Conservation (phyloP, 2,113 vertebrate species). For the Corvus moneduloides region DNA sequence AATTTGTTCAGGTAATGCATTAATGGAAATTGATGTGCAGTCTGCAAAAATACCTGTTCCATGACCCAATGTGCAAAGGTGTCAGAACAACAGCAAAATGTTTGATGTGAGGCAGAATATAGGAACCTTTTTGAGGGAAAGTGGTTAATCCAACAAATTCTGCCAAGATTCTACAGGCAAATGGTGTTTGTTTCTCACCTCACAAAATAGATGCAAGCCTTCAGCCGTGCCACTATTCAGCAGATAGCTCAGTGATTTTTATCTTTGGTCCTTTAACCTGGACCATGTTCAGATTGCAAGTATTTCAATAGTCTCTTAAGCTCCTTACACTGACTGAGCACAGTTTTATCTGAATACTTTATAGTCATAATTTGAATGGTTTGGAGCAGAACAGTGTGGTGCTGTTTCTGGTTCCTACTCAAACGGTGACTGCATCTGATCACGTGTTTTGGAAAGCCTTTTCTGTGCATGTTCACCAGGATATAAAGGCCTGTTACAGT, state of each 20-base stretch:
- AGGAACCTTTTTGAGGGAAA: neutral
- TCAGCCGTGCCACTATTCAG: neutral
- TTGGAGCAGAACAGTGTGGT: neutral
- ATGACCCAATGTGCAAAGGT: neutral
- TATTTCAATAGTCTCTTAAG: neutral
- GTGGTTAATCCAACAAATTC: neutral
- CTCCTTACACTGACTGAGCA: neutral
- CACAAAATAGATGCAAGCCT: neutral
- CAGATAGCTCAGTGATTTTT: neutral
- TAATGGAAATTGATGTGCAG: neutral
- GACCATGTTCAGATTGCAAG: neutral
- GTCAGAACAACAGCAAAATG: neutral
- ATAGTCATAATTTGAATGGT: neutral
- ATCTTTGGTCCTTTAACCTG: neutral
- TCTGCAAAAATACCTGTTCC: neutral
- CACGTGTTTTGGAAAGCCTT: neutral
- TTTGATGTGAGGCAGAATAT: neutral
- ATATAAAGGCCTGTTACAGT: neutral
- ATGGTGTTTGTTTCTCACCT: neutral
- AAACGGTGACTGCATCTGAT: neutral
- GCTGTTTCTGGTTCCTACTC: neutral
- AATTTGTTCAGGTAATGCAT: slow-evolving; percentile 27
- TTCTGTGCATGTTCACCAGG: neutral
- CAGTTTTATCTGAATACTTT: neutral
- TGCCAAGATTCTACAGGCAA: neutral